Evolutionary conservation across 2,888 invertebrate species (phyloP).

Genomic region (Rhagonycha fulva): DNA sequence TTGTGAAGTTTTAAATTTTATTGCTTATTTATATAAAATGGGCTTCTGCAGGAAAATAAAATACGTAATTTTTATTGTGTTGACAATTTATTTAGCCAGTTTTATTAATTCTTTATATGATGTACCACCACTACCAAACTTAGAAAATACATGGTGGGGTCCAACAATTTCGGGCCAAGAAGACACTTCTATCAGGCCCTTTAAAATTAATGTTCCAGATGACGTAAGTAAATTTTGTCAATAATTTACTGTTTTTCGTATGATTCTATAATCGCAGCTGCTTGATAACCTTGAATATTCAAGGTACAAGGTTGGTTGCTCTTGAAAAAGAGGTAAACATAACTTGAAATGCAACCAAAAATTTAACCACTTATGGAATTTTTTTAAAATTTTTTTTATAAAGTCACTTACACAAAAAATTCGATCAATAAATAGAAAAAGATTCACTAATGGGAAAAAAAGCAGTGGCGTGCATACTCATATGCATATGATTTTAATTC

Average conservation of each 20-base stretch:
- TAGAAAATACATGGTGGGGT: constrained; percentile 62
- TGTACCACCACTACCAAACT: constrained; percentile 28
- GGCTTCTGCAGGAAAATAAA: constrained; percentile 13
- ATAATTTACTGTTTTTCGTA: neutral
- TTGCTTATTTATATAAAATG: no score
- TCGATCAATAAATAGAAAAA: neutral
- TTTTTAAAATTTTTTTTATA: no score
- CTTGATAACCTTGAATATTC: neutral
- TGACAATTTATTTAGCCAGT: constrained; percentile 20
- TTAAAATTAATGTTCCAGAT: constrained; percentile 59
- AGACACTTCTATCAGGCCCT: constrained; percentile 60
- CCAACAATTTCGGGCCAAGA: constrained; percentile 55
- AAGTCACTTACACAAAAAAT: neutral
- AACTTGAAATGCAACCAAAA: neutral
- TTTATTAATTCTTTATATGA: constrained; percentile 17
- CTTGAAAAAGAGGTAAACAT: neutral
- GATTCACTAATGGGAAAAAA: neutral
- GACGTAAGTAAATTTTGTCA: neutral
- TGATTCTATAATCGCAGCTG: no score
- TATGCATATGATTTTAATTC: no score
- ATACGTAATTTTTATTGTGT: neutral
- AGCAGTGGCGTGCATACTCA: neutral
- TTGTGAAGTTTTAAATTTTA: neutral
- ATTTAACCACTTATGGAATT: neutral
- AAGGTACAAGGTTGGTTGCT: neutral